Conservation (phyloP, 92 coral and sea anemone species). For the Hydrozoanthus gracilis region DNA sequence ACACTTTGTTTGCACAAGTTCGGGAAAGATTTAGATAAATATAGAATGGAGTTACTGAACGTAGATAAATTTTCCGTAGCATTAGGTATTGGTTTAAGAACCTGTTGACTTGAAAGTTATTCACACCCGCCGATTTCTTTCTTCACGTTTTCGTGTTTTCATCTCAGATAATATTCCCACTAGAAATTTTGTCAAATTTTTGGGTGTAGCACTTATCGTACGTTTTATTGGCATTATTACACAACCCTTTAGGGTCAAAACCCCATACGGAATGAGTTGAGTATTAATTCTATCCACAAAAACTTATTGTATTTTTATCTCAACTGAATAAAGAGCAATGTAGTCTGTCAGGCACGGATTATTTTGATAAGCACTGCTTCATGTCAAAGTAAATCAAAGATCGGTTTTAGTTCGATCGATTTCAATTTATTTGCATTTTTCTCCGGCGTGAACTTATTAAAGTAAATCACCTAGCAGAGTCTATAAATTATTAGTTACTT, state of each 20-base stretch:
- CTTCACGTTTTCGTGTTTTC: too few relatives aligned
- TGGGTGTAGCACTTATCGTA: background rate
- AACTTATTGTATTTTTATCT: background rate
- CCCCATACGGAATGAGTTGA: slow-evolving; percentile 7
- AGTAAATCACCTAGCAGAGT: background rate
- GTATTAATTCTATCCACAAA: slow-evolving; percentile 2
- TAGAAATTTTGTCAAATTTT: background rate
- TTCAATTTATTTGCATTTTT: background rate
- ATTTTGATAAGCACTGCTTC: slow-evolving; percentile 30
- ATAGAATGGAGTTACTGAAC: slow-evolving; percentile 27
- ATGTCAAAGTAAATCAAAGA: slow-evolving; percentile 24
- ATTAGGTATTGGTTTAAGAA: background rate
- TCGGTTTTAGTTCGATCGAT: slow-evolving; percentile 5
- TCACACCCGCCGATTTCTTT: background rate
- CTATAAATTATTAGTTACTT: too few relatives aligned
- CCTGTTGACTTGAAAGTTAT: background rate
- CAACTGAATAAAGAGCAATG: slow-evolving; percentile 17
- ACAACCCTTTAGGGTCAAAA: background rate
- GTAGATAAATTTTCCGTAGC: slow-evolving; percentile 33
- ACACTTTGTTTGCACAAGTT: slow-evolving; percentile 40
- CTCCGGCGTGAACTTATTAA: background rate
- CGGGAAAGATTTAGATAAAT: slow-evolving; percentile 22
- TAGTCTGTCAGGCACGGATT: slow-evolving; percentile 32
- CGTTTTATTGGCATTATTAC: background rate
- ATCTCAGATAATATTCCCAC: background rate